A percentile compares a stretch with the other conserved stretches of the same genome.
Conservation (phyloP, 2,888 invertebrate genomes). For the Eupithecia insigniata region DNA sequence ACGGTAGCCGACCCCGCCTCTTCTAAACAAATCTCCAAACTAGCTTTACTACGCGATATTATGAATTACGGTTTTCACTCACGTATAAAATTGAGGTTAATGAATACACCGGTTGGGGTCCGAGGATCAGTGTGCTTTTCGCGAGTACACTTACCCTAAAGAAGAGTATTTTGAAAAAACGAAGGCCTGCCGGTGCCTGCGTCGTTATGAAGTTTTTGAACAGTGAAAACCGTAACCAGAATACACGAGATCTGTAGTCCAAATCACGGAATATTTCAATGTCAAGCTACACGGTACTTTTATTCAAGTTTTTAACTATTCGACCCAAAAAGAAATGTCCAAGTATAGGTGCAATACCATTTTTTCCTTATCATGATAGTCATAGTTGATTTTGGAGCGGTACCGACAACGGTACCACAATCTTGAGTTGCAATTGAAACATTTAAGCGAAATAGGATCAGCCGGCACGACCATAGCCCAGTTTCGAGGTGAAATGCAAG, state of each 20-base stretch:
- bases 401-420: slow-evolving; percentile 74
- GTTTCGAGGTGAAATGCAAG: slow-evolving; percentile 74
- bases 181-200: background rate
- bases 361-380: slow-evolving; percentile 54
- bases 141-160: background rate
- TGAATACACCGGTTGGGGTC: background rate
- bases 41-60: slow-evolving; percentile 25
- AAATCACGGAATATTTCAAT: background rate
- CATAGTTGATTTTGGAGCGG: slow-evolving; percentile 69
- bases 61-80: background rate
- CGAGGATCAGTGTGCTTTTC: background rate
- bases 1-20: slow-evolving; percentile 24
- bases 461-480: slow-evolving; percentile 74
- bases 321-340: background rate
- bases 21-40: slow-evolving; percentile 19
- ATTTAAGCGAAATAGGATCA: slow-evolving; percentile 64
- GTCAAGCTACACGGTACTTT: background rate
- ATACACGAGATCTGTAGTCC: background rate
- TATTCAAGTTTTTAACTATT: slow-evolving; percentile 1
- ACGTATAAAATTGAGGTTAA: background rate
- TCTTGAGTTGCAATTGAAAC: slow-evolving; percentile 68
- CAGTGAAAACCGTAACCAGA: background rate
- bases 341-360: slow-evolving; percentile 24
- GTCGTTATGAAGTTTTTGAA: background rate
- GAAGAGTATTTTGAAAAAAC: background rate